Evolutionary conservation across 2,888 invertebrate species (phyloP).

Genomic region (Callinectes sapidus): DNA sequence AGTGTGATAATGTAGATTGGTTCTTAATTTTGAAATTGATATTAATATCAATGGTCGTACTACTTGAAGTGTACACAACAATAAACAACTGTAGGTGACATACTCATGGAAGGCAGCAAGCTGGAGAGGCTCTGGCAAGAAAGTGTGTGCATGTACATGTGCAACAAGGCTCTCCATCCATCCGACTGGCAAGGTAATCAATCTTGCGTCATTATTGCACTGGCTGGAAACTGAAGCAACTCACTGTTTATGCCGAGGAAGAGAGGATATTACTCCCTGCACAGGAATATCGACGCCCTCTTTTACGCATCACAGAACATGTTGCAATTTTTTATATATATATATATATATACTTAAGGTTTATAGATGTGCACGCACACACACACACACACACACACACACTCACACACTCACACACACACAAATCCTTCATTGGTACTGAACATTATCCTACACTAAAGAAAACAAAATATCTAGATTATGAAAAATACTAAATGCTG

Average conservation of each 20-base stretch:
- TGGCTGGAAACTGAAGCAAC: constrained; percentile 29
- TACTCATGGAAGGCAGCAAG: background rate
- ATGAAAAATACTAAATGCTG: background rate
- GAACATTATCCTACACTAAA: constrained; percentile 17
- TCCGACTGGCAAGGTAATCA: background rate
- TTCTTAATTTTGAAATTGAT: background rate
- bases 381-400: background rate
- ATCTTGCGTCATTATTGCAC: constrained; percentile 43
- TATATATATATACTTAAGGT: background rate
- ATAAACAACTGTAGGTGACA: background rate
- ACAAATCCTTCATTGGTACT: background rate
- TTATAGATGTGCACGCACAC: background rate
- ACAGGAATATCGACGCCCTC: constrained; percentile 47
- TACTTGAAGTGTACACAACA: background rate
- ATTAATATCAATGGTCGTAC: background rate
- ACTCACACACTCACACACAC: background rate
- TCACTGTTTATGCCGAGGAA: constrained; percentile 40
- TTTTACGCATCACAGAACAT: constrained; percentile 57
- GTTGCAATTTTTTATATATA: constrained; percentile 22
- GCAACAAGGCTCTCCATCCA: background rate
- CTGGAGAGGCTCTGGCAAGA: background rate
- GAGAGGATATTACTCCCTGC: constrained; percentile 23
- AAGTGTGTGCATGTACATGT: constrained; percentile 21
- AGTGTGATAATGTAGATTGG: background rate
- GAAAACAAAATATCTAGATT: background rate